A percentile compares a stretch with the other conserved stretches of the same genome.
These are phyloP conservation scores for Tetrax tetrax DNA, from an alignment of 2,113 vertebrate species.

Conservation along the genomic window DNA sequence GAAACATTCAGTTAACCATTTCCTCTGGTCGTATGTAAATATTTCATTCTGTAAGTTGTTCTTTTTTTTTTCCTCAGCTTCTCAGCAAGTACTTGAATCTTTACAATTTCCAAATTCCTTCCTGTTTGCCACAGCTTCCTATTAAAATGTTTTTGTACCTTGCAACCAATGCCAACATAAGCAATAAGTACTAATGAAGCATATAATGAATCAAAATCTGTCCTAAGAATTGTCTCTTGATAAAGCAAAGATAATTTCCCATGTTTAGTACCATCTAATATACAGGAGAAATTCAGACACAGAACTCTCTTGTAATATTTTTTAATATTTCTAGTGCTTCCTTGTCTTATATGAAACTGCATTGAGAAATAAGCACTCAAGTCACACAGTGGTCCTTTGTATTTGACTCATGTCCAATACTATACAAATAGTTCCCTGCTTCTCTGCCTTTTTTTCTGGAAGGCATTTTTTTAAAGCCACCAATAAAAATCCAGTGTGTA, in stretches of 20 bases:
- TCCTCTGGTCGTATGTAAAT: neutral
- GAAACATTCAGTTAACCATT: neutral
- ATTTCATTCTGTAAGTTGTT: neutral
- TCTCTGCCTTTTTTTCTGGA: neutral
- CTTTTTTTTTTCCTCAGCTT: neutral
- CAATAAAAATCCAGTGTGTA: neutral
- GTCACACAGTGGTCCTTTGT: neutral
- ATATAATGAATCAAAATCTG: accelerated
- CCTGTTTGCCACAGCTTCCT: neutral
- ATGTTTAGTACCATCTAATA: neutral
- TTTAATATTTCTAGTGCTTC: neutral
- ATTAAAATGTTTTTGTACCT: neutral
- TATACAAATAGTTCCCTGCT: neutral
- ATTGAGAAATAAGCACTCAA: neutral
- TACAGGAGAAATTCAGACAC: neutral
- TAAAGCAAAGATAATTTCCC: neutral
- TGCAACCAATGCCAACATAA: neutral
- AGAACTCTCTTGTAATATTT: neutral
- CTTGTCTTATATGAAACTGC: neutral
- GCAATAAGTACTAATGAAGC: neutral
- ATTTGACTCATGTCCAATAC: neutral
- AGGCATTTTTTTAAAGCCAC: neutral
- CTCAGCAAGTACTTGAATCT: neutral
- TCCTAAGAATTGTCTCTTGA: neutral
- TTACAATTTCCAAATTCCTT: neutral